Evolutionary conservation across 2,113 vertebrate species (phyloP), one percentile per base, ranked within the genome.

Genomic region (Phalacrocorax carbo): DNA sequence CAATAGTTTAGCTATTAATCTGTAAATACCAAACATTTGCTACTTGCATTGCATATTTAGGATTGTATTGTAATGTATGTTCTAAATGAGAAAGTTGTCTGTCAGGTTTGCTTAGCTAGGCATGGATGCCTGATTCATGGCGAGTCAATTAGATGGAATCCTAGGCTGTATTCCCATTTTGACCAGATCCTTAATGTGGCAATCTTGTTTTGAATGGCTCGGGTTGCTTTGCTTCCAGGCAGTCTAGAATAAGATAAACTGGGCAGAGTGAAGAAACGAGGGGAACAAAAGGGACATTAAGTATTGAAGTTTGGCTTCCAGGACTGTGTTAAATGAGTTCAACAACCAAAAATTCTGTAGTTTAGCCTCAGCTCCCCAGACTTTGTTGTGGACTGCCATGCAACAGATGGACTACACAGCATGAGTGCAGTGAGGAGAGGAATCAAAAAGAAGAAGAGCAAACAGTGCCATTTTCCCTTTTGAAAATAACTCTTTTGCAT

Each of bases 61-160:
- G 68, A 58, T 17, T 71, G 84, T 10, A 79, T 83, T 82, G 51
- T 85, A 57, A 71, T 32, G 46, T 61, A 34, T 34, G 32, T 73
- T 95, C 95, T 82, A 91, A 46, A n/a, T 87, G 68, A 85, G 88
- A 85, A 95, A 94, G 86, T 95, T 73, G 69, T 69, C 76, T n/a
- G 29, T 66, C 82, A 22, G 52, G 88, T 88, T 93, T 94, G 57
- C 49, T 95, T 72, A 72, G 57, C 57, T 73, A 69, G 62, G 48
- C 42, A 69, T 34, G 73, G 82, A 68, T 93, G 66, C 49, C 46
- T 91, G 38, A 94, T 94, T 82, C 78, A 62, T 46, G 61, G 40
- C 38, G 30, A 82, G 65, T 13, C 8, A 20, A 71, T 19, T 23
- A 26, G 66, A 23, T 83, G 64, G 71, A 92, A 86, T 66, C 78